A percentile compares a stretch with the other conserved stretches of the same genome.
phyloP scores from a whole-genome alignment of 2,113 vertebrate genomes.

The Bos javanicus region DNA sequence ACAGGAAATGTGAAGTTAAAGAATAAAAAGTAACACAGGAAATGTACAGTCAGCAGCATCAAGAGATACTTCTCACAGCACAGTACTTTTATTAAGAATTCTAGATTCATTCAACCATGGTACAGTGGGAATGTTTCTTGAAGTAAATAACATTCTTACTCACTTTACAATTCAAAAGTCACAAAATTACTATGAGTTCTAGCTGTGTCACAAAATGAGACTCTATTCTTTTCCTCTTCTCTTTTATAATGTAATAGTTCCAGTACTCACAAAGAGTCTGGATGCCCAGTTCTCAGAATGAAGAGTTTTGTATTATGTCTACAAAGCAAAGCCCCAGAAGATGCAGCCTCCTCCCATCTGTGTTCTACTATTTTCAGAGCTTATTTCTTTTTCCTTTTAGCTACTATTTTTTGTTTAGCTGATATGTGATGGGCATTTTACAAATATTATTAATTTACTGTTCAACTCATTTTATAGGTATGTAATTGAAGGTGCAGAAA shows the following conservation, averaged over 20 bases:
- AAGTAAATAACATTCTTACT: slow-evolving; percentile 41
- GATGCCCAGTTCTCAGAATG: too few relatives aligned
- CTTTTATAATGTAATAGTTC: background rate
- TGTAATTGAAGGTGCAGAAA: background rate
- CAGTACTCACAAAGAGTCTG: background rate
- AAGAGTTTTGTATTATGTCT: background rate
- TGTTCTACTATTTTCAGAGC: background rate
- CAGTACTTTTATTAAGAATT: slow-evolving; percentile 33
- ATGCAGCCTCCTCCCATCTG: background rate
- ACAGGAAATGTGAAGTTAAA: slow-evolving; percentile 13
- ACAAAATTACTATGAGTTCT: slow-evolving; percentile 8
- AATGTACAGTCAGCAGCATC: background rate
- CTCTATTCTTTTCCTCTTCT: background rate
- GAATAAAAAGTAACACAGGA: slow-evolving; percentile 24
- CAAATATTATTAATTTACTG: background rate
- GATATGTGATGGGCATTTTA: background rate
- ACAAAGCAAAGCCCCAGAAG: background rate
- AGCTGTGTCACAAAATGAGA: background rate
- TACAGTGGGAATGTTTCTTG: background rate
- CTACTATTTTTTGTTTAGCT: background rate
- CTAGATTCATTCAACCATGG: background rate
- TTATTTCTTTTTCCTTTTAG: background rate
- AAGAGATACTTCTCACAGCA: background rate
- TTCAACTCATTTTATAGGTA: background rate
- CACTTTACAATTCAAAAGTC: slow-evolving; percentile 48